A percentile compares a stretch with the other conserved stretches of the same genome.
phyloP scores from a whole-genome alignment of 1,140 invertebrate species.

The Phymorhynchus buccinoides region DNA sequence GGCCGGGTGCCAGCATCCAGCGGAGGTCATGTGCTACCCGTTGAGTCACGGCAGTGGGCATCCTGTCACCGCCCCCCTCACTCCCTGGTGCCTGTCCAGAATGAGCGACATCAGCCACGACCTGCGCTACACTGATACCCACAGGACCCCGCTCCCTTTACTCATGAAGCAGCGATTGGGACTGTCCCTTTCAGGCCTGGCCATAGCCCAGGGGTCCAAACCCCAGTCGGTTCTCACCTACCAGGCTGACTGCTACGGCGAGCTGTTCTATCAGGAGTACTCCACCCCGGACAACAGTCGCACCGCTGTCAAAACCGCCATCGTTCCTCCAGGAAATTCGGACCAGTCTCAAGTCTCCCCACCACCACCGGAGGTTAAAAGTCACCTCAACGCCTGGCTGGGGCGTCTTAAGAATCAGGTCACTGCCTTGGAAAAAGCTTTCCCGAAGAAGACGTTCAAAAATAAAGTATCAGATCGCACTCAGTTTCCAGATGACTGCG shows the following conservation, averaged over 20 bases:
- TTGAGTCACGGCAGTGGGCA: conserved; percentile 10
- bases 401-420: background rate
- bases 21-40: conserved; percentile 23
- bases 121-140: background rate
- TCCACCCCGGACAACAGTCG: background rate
- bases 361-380: background rate
- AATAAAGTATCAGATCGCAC: background rate
- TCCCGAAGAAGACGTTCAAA: background rate
- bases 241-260: conserved; percentile 25
- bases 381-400: background rate
- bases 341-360: too few relatives aligned
- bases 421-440: background rate
- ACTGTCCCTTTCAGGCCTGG: background rate
- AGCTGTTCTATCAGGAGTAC: conserved; percentile 20
- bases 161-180: background rate
- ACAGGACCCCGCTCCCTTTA: too few relatives aligned
- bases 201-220: background rate
- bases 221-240: background rate
- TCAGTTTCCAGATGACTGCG: background rate
- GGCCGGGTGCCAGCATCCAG: background rate
- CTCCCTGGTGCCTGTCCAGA: conserved; percentile 11
- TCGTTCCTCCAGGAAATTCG: background rate
- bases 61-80: background rate
- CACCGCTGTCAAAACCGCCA: background rate
- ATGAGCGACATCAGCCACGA: background rate